Base-by-base conservation (phyloP, 2,797 vertebrate genomes). In the Bothrops alternatus region DNA sequence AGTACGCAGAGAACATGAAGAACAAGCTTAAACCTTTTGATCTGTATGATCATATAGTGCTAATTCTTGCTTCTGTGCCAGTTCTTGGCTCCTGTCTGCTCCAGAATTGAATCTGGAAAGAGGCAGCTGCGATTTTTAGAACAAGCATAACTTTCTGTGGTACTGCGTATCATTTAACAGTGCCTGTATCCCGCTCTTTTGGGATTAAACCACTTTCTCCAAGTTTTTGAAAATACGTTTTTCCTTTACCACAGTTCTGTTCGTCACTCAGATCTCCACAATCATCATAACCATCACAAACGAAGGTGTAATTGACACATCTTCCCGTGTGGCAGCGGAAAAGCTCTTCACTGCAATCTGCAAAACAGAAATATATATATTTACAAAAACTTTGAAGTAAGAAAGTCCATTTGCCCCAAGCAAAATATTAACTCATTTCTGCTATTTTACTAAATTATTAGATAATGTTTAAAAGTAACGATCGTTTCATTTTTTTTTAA, bases 261-360 rank as follows among this genome's bases (percentile, higher is more conserved):
- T 99, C 99, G 8, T 99, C 99, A 0, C 99, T 99, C 93, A 99
- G 97, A 94, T 99, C 99, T 88, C 99, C 99, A 91, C 99, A 99
- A 97, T 99, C 99, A 55, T 99, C 98, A 0, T 99, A 99, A 1
- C 99, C 98, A 20, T 99, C 99, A 96, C 99, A 99, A 85, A 99
- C 97, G 55, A 98, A 97, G 91, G 97, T 95, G 1, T 97, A 96
- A 86, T 98, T 97, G 47, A 99, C 97, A 94, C 99, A 99, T 69
- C 98, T 99, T 2, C 99, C 99, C 0, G 99, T 99, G 91, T 96
- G 96, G 16, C 99, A 99, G 1, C 90, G 98, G 94, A 99, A 99
- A 90, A 97, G 91, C 20, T 93, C 96, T 0, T 97, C 96, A 14
- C 97, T 95, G 96, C 99, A 99, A 32, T 97, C 99, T 99, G 96